A percentile compares a stretch with the other conserved stretches of the same genome.
These are phyloP conservation scores for Origma solitaria DNA, from an alignment of 2,113 vertebrate genomes.

Conservation along the genomic window DNA sequence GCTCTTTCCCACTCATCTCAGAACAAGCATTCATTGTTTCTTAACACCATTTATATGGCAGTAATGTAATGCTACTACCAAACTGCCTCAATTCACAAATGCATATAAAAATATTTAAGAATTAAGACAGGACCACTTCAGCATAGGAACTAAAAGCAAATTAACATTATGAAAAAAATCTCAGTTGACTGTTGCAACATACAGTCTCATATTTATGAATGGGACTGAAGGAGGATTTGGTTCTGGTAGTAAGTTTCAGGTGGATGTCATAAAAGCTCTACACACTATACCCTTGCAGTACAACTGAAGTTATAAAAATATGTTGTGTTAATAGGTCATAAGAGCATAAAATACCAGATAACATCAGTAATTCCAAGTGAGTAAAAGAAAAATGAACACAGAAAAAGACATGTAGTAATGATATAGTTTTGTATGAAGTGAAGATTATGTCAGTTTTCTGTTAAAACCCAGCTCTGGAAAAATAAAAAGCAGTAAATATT, in stretches of 20 bases:
- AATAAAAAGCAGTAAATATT: not conserved
- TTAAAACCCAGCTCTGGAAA: not conserved
- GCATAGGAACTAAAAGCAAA: not conserved
- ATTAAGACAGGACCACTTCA: not conserved
- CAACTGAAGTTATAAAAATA: not conserved
- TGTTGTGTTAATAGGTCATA: not conserved
- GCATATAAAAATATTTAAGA: not conserved
- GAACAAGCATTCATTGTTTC: slow-evolving; percentile 67
- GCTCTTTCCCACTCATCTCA: slow-evolving; percentile 65
- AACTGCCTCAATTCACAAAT: not conserved
- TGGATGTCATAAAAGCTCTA: not conserved
- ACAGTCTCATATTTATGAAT: not conserved
- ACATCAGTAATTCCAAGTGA: not conserved
- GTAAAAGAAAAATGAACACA: not conserved
- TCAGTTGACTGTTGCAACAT: not conserved
- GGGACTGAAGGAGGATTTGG: not conserved
- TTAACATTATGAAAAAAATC: not conserved
- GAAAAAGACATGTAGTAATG: not conserved
- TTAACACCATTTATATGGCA: not conserved
- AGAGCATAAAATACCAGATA: not conserved
- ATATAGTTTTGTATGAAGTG: not conserved
- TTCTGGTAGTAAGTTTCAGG: not conserved
- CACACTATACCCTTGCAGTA: not conserved
- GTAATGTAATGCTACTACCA: not conserved
- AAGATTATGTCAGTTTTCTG: not conserved